Base-by-base conservation (phyloP, 92 coral and sea anemone species). In the Phenganax stokvisi region DNA sequence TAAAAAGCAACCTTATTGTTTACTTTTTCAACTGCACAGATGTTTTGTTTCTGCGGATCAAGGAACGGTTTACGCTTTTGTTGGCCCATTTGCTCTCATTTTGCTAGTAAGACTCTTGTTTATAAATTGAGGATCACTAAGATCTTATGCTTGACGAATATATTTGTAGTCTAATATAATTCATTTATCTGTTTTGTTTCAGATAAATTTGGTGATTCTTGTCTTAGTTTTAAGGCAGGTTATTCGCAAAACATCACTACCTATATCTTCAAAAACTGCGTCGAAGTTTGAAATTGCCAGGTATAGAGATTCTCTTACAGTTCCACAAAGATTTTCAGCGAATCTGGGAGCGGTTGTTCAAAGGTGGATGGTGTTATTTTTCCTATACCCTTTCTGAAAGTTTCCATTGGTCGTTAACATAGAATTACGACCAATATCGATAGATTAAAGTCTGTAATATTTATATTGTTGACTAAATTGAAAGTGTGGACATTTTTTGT, bases 11-110 rank as follows among this genome's bases (percentile, higher is more conserved):
- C 7, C 53, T 69, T 8, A 17, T 69, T 69, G 13, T 15, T 53
- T 51, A 3, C 20, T 20, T 16, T 11, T 15, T 7, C 51, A 15
- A 29, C 25, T 73, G 53, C 54, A 27, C n/a, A 79, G 83, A 51
- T 79, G 83, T 79, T 79, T 79, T 28, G 51, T 79, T 7, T 79
- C 83, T 8, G 83, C 83, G 7, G 83, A 79, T 5, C 10, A 65
- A 12, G 83, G 83, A 20, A 54, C 83, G 0, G 62, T 79, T 9
- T 79, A 63, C 56, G 83, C 83, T 13, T 79, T 79, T 47, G 73
- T 64, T 65, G 83, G 83, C 10, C 83, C 83, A 25, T 79, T 79
- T 65, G 15, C 31, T 65, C 62, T 79, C 6, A 56, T 79, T 6
- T 53, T 79, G 10, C 10, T 54, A 59, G 83, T 79, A 79, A 16